Conservation (phyloP, 2,113 vertebrate genomes). For the Hypanus sabinus region DNA sequence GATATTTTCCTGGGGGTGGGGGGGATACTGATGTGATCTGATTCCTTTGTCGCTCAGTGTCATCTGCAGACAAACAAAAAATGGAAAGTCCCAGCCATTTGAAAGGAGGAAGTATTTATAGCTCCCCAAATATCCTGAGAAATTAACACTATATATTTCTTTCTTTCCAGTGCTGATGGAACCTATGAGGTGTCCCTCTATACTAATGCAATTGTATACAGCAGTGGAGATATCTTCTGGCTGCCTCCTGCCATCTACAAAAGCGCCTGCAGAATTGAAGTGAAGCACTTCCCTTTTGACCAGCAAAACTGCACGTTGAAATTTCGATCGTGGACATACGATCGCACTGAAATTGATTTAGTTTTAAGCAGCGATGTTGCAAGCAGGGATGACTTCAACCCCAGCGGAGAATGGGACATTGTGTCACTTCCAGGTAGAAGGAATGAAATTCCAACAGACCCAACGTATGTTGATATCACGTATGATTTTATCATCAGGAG, state of each 20-base stretch:
- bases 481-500: conserved; percentile 68
- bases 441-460: conserved; percentile 63
- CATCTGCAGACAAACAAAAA: not conserved
- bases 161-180: conserved; percentile 57
- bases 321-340: conserved; percentile 72
- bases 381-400: conserved; percentile 66
- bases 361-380: conserved; percentile 64
- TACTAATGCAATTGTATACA: conserved; percentile 64
- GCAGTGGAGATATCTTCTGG: conserved; percentile 66
- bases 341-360: conserved; percentile 65
- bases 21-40: not conserved
- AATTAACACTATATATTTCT: not conserved
- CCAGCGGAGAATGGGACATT: conserved; percentile 70
- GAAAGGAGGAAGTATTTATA: not conserved
- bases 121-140: not conserved
- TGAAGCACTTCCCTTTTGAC: conserved; percentile 69
- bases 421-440: conserved; percentile 65
- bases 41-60: not conserved
- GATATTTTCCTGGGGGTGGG: no score
- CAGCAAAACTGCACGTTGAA: conserved; percentile 72
- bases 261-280: conserved; percentile 67
- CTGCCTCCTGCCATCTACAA: conserved; percentile 72
- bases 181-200: conserved; percentile 71
- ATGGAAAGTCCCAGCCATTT: not conserved
- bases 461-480: conserved; percentile 64